Conservation (phyloP, 1,140 invertebrate species). For the Halictus rubicundus region DNA sequence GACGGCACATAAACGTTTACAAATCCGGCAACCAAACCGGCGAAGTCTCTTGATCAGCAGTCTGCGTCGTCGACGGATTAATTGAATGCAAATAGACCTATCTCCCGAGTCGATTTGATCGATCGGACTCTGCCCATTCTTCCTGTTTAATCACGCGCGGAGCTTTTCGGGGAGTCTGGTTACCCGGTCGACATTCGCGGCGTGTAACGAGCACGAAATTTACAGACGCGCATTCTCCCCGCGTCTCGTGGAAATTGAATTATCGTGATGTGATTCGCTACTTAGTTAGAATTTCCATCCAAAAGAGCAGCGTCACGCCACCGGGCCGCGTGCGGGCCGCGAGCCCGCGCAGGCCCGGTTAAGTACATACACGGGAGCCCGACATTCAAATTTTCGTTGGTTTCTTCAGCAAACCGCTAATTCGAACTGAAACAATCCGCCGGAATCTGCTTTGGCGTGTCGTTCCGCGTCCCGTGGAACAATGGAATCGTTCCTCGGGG, state of each 20-base stretch:
- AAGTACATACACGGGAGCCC: constrained; percentile 14
- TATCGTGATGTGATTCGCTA: not conserved
- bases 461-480: not conserved
- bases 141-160: too few species aligned
- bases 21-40: too few species aligned
- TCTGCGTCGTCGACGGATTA: too few species aligned
- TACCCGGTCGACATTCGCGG: too few species aligned
- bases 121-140: too few species aligned
- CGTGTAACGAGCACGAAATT: too few species aligned
- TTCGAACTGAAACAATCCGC: constrained; percentile 11
- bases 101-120: too few species aligned
- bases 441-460: not conserved
- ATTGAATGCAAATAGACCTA: too few species aligned
- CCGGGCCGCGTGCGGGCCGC: not conserved
- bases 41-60: too few species aligned
- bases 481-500: not conserved
- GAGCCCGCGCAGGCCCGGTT: constrained; percentile 5
- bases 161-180: too few species aligned
- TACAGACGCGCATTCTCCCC: too few species aligned
- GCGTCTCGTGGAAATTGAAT: not conserved
- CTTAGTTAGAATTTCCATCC: constrained; percentile 5
- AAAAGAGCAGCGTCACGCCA: not conserved
- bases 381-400: constrained; percentile 11
- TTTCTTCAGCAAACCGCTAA: constrained; percentile 14
- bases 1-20: too few species aligned